Percentiles rank a stretch among this genome's conserved stretches.
Conservation (phyloP, 1,140 invertebrate genomes). For the Campoletis sonorensis region DNA sequence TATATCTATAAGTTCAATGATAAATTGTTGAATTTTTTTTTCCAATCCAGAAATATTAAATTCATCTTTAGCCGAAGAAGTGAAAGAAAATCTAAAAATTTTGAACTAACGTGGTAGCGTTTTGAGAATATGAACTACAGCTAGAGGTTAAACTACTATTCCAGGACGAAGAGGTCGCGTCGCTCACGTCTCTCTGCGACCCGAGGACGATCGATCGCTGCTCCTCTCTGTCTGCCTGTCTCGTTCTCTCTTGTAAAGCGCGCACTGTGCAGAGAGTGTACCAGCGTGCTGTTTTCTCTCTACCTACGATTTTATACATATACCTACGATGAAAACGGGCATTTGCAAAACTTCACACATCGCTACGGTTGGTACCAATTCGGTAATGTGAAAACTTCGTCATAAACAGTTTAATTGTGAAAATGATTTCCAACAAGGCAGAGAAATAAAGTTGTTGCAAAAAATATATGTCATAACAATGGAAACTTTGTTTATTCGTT, state of each 20-base stretch:
- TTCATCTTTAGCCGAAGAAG: not conserved
- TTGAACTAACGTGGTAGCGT: not conserved
- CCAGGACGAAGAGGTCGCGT: conserved; percentile 59
- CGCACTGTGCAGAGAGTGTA: conserved; percentile 45
- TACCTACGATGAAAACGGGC: not conserved
- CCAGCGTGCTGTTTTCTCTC: not conserved
- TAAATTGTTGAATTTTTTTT: too few relatives aligned
- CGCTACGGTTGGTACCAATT: not conserved
- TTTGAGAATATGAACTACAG: conserved; percentile 27
- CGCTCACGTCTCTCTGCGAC: conserved; percentile 60
- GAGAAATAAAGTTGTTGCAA: not conserved
- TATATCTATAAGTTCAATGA: too few relatives aligned
- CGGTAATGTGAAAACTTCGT: not conserved
- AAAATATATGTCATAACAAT: not conserved
- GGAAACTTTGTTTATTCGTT: not conserved
- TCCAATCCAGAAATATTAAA: not conserved
- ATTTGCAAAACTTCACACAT: not conserved
- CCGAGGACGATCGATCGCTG: conserved; percentile 69
- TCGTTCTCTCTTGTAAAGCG: conserved; percentile 7
- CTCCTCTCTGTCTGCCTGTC: conserved; percentile 46
- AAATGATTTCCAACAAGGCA: not conserved
- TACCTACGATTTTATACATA: not conserved
- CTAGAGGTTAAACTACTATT: conserved; percentile 56
- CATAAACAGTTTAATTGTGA: not conserved
- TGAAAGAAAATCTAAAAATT: not conserved